These are phyloP conservation scores for Leptinotarsa rubiginosa DNA, from an alignment of 2,888 invertebrate genomes.

Conservation along the genomic window DNA sequence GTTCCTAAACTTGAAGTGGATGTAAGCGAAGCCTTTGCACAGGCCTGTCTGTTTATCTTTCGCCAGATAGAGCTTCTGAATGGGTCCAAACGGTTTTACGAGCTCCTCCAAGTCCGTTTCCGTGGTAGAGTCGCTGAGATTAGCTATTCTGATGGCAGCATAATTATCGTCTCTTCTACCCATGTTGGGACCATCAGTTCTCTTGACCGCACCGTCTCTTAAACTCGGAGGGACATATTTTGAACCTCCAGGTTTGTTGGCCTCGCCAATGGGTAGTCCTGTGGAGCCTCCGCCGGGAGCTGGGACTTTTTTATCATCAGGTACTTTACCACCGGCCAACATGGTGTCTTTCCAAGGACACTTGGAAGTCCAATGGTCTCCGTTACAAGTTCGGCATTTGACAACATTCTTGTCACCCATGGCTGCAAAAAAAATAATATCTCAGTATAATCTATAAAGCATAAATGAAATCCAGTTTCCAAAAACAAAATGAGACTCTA, in stretches of 20 bases:
- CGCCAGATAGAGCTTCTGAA: constrained; percentile 94
- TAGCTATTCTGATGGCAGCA: constrained; percentile 96
- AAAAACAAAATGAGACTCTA: too few species aligned
- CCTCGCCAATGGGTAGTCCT: constrained; percentile 51
- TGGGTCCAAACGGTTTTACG: constrained; percentile 92
- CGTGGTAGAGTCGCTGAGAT: constrained; percentile 94
- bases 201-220: constrained; percentile 83
- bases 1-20: constrained; percentile 91
- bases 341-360: constrained; percentile 97
- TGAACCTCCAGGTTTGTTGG: constrained; percentile 66
- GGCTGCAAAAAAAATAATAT: constrained; percentile 51
- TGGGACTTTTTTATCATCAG: constrained; percentile 69
- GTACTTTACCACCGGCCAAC: constrained; percentile 75
- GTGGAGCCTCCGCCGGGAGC: constrained; percentile 59
- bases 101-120: constrained; percentile 96
- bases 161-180: constrained; percentile 79
- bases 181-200: constrained; percentile 75
- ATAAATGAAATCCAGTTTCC: too few species aligned
- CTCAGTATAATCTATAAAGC: too few species aligned
- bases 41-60: constrained; percentile 89
- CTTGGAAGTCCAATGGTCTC: constrained; percentile 98
- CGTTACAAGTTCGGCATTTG: constrained; percentile 90
- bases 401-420: constrained; percentile 76
- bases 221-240: constrained; percentile 92
- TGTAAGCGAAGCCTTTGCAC: constrained; percentile 98